phyloP scores from a whole-genome alignment of 2,113 vertebrate genomes.

The Hydrolagus affinis region DNA sequence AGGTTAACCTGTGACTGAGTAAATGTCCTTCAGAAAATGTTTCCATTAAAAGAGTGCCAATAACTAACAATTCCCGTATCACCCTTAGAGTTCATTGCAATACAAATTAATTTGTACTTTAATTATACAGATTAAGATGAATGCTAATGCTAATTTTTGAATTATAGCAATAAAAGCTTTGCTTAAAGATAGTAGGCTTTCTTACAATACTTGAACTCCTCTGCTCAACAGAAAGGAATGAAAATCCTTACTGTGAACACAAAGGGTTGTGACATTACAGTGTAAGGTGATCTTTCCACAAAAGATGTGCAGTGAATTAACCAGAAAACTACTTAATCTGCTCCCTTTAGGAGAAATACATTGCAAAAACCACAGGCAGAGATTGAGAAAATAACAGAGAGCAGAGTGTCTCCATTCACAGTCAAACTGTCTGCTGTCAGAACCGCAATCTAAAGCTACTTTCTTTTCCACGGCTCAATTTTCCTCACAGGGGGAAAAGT shows the following conservation, averaged over 20 bases:
- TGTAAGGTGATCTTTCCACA: constrained; percentile 77
- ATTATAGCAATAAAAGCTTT: neutral
- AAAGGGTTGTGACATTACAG: constrained; percentile 42
- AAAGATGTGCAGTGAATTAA: constrained; percentile 74
- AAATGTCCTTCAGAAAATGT: neutral
- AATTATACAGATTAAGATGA: neutral
- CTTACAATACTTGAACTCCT: neutral
- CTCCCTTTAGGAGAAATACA: constrained; percentile 64
- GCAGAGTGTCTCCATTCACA: constrained; percentile 85
- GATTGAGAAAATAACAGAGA: constrained; percentile 98
- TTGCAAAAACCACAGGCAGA: constrained; percentile 83
- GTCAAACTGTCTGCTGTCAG: constrained; percentile 95
- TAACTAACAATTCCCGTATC: neutral
- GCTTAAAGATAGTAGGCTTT: neutral
- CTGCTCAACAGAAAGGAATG: constrained; percentile 23
- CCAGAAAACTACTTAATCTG: constrained; percentile 86
- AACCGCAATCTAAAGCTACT: constrained; percentile 73
- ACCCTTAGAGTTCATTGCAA: neutral
- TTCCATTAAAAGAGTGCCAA: neutral
- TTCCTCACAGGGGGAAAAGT: constrained; percentile 73
- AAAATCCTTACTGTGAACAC: constrained; percentile 34
- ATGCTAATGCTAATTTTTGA: neutral
- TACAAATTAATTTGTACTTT: neutral
- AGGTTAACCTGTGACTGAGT: neutral
- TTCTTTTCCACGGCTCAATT: constrained; percentile 75